phyloP scores from a whole-genome alignment of 1,140 invertebrate species.

The Drosophila littoralis region DNA sequence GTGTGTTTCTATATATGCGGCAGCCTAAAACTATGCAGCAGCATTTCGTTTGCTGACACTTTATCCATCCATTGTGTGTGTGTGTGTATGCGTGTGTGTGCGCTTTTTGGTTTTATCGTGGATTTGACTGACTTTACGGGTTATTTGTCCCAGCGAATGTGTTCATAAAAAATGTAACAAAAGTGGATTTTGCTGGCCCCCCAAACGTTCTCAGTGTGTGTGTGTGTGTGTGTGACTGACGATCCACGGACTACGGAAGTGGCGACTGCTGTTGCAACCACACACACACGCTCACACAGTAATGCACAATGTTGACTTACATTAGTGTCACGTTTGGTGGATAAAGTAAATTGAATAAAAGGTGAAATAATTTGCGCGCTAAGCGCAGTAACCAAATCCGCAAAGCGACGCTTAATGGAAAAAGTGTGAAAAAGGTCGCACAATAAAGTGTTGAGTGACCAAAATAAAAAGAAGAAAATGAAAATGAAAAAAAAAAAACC shows the following conservation, averaged over 20 bases:
- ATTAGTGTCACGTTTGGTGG: constrained; percentile 48
- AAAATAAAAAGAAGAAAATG: constrained; percentile 2
- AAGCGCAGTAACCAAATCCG: constrained; percentile 44
- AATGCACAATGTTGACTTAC: constrained; percentile 22
- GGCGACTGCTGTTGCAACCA: constrained; percentile 52
- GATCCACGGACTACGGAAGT: constrained; percentile 45
- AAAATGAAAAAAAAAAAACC: not conserved
- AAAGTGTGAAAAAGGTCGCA: constrained; percentile 67
- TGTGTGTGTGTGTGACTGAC: constrained; percentile 6
- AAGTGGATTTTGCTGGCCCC: constrained; percentile 61
- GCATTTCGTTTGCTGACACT: constrained; percentile 76
- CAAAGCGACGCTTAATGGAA: constrained; percentile 53
- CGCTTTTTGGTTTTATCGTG: constrained; percentile 71
- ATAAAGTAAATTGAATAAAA: constrained; percentile 78
- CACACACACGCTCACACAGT: constrained; percentile 18
- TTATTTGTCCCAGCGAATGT: constrained; percentile 76
- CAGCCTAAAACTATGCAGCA: constrained; percentile 78
- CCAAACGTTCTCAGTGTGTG: constrained; percentile 9
- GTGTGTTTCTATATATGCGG: constrained; percentile 39
- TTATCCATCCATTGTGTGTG: constrained; percentile 29
- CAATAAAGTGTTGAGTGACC: constrained; percentile 22
- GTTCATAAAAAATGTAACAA: constrained; percentile 79
- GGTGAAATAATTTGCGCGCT: constrained; percentile 73
- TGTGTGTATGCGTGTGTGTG: constrained; percentile 25
- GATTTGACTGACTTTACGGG: constrained; percentile 77